A percentile compares a stretch with the other conserved stretches of the same genome.
Evolutionary conservation across 2,113 vertebrate species (phyloP).

Genomic region (Gymnorhina tibicen): DNA sequence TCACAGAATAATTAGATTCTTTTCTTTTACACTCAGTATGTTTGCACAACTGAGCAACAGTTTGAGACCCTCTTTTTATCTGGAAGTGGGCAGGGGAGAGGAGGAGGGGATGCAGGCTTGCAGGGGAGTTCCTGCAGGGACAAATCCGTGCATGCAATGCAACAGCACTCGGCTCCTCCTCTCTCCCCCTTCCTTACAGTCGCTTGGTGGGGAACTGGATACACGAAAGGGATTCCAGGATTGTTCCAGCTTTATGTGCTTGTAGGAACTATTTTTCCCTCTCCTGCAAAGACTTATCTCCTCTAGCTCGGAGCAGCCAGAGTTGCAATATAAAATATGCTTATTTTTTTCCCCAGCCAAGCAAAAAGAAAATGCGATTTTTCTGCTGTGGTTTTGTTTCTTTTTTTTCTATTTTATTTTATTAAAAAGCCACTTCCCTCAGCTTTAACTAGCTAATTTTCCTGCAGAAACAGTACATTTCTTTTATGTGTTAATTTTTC

Average conservation of each 20-base stretch:
- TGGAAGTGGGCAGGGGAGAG: accelerated
- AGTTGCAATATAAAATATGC: background rate
- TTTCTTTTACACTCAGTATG: background rate
- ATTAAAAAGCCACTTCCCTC: background rate
- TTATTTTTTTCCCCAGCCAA: background rate
- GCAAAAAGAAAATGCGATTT: background rate
- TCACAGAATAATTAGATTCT: background rate
- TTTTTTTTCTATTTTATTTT: background rate
- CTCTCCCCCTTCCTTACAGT: background rate
- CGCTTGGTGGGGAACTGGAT: background rate
- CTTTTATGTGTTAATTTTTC: slow-evolving; percentile 65
- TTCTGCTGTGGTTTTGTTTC: background rate
- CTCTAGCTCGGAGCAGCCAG: background rate
- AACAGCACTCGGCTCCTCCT: background rate
- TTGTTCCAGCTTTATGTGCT: background rate
- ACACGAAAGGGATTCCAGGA: background rate
- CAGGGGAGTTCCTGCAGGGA: background rate
- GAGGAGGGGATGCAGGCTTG: background rate
- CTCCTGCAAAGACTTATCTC: background rate
- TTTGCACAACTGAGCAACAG: background rate
- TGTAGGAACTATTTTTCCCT: background rate
- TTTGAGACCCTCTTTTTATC: background rate
- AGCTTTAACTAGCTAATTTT: slow-evolving; percentile 32
- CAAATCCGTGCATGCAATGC: background rate
- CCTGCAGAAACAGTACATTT: slow-evolving; percentile 46